Base-by-base conservation (phyloP, 2,797 vertebrate genomes). In the Enteromius paludinosus region DNA sequence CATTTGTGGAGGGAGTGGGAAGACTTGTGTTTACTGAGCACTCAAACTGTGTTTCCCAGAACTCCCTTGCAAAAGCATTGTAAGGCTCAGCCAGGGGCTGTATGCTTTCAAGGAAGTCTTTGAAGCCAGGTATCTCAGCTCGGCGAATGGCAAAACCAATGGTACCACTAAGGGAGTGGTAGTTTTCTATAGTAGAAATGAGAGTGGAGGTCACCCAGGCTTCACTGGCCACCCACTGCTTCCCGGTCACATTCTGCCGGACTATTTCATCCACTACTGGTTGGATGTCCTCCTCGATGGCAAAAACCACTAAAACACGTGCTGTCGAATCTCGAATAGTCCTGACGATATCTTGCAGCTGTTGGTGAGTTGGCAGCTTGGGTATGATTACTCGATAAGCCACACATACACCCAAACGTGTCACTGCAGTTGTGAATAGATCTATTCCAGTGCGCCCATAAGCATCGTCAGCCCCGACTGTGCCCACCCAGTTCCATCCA, bases 221-320 rank as follows among this genome's bases (percentile, higher is more conserved):
- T 72, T 92, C 91, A 18, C 89, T 90, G 30, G 90, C 91, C 10
- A 92, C 85, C 91, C 91, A 92, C 77, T 91, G 88, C 66, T 82
- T 89, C 1, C 85, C 90, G 0, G 86, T 92, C 52, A 92, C 77
- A 15, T 92, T 92, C 75, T 90, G 91, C 14, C 43, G 41, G 4
- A 89, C 72, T 25, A 89, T 78, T 78, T 91, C 89, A 47, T 88
- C 86, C 49, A 90, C 71, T 20, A 91, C 65, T 6, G 90, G 90
- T 33, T 90, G 76, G 17, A 90, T 87, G 68, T 91, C 89, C 68
- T 90, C 90, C 43, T 90, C 90, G 5, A 88, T 89, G 49, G 88
- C 88, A 18, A 91, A 90, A 9, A 84, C 84, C 17, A 91, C 87
- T 30, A 91, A 84, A 70, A 91, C 89, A 25, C 18, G 84, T 5